Evolutionary conservation across 2,797 vertebrate species (phyloP).

Genomic region (Sciurus vulgaris): DNA sequence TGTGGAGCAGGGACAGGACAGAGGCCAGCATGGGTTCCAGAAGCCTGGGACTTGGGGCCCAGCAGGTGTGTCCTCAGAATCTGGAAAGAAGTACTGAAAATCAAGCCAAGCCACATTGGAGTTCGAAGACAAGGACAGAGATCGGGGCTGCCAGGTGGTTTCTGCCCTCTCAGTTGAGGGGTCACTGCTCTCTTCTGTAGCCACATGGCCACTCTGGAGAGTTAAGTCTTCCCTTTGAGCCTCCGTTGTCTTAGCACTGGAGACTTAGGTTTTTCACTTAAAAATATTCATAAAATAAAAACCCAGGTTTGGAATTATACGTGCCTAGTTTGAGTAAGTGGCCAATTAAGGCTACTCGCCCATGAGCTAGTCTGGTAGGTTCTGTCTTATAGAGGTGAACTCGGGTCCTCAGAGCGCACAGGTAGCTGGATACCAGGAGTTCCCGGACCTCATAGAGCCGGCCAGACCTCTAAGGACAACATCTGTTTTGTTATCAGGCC

Average conservation of each 20-base stretch:
- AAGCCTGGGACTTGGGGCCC: neutral
- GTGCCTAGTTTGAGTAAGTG: slow-evolving; percentile 54
- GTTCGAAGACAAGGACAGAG: neutral
- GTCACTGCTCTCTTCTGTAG: neutral
- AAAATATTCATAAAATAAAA: slow-evolving; percentile 37
- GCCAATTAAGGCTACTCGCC: neutral
- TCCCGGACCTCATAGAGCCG: slow-evolving; percentile 23
- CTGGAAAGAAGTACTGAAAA: neutral
- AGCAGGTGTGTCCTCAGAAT: neutral
- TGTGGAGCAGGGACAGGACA: neutral
- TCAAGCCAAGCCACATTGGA: neutral
- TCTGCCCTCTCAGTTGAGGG: neutral
- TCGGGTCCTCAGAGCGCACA: slow-evolving; percentile 9
- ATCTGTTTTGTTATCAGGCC: slow-evolving; percentile 69
- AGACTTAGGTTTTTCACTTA: slow-evolving; percentile 39
- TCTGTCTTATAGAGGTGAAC: slow-evolving; percentile 29
- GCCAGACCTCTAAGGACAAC: slow-evolving; percentile 54
- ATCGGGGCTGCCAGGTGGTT: neutral
- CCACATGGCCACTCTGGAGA: neutral
- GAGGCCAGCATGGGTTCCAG: neutral
- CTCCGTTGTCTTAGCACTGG: neutral
- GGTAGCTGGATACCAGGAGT: slow-evolving; percentile 8
- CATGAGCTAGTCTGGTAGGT: neutral
- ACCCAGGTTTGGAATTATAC: slow-evolving; percentile 41
- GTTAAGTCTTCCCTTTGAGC: slow-evolving; percentile 8